Conservation (phyloP, 2,888 invertebrate genomes). For the Aphrophora alni region DNA sequence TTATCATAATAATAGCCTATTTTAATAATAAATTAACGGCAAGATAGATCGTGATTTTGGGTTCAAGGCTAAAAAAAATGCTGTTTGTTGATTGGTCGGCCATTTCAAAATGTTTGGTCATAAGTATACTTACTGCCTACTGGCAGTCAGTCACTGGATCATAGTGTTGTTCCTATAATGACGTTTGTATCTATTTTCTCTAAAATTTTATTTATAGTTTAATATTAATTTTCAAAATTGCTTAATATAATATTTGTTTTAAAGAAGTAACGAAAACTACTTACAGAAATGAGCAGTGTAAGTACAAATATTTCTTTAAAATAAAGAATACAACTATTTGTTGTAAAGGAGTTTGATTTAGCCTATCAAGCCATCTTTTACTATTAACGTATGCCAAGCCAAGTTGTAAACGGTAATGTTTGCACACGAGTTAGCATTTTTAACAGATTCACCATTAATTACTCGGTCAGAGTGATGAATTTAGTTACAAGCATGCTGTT, state of each 20-base stretch:
- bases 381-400: neutral
- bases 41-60: conserved; percentile 3
- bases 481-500: too few relatives aligned
- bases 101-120: conserved; percentile 28
- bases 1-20: too few relatives aligned
- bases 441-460: neutral
- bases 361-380: neutral
- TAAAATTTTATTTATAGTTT: neutral
- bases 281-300: neutral
- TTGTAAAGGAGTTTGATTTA: neutral
- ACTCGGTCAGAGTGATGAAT: too few relatives aligned
- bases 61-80: conserved; percentile 16
- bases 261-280: neutral
- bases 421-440: too few relatives aligned
- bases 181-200: neutral
- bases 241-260: neutral
- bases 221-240: neutral
- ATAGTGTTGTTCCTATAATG: neutral
- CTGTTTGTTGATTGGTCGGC: conserved; percentile 16
- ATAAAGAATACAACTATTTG: neutral
- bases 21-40: too few relatives aligned
- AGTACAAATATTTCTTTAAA: neutral
- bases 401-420: neutral
- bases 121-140: neutral
- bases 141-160: neutral